phyloP scores from a whole-genome alignment of 2,888 invertebrate genomes.

The Hirtodrosophila cameraria region DNA sequence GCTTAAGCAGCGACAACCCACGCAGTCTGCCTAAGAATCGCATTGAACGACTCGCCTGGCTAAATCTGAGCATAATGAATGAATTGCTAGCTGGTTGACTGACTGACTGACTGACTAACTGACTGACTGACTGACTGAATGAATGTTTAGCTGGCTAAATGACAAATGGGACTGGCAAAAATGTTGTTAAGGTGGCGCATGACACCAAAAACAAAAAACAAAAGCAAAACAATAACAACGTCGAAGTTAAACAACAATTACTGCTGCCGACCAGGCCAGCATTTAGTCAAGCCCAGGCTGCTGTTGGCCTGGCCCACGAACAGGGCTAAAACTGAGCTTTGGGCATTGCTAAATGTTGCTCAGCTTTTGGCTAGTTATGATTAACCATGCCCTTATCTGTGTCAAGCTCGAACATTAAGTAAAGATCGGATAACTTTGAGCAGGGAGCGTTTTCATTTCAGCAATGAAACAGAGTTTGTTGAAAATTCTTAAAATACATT shows the following conservation, averaged over 20 bases:
- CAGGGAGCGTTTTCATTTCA: slow-evolving; percentile 19
- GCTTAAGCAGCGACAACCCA: slow-evolving; percentile 63
- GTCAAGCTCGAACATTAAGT: slow-evolving; percentile 1
- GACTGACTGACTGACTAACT: slow-evolving; percentile 7
- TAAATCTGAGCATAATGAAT: slow-evolving; percentile 71
- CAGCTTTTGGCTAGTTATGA: slow-evolving; percentile 30
- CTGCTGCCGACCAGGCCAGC: slow-evolving; percentile 63
- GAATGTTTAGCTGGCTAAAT: slow-evolving; percentile 56
- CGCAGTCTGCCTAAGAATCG: slow-evolving; percentile 79
- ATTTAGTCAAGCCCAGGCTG: slow-evolving; percentile 72
- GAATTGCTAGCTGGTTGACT: slow-evolving; percentile 55
- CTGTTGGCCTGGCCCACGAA: slow-evolving; percentile 61
- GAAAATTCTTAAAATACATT: too few relatives aligned
- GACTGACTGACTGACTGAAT: slow-evolving; percentile 28
- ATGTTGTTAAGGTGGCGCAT: slow-evolving; percentile 81
- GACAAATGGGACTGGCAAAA: slow-evolving; percentile 77
- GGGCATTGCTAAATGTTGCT: slow-evolving; percentile 42
- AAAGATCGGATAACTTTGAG: slow-evolving; percentile 39
- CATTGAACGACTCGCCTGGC: slow-evolving; percentile 76
- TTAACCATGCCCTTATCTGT: slow-evolving; percentile 36
- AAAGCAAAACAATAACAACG: slow-evolving; percentile 29
- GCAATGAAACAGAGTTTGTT: too few relatives aligned
- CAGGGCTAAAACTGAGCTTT: slow-evolving; percentile 39
- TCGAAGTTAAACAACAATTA: slow-evolving; percentile 53
- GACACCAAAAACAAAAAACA: slow-evolving; percentile 58